phyloP scores from a whole-genome alignment of 2,113 vertebrate species.

The Rhinoderma darwinii region DNA sequence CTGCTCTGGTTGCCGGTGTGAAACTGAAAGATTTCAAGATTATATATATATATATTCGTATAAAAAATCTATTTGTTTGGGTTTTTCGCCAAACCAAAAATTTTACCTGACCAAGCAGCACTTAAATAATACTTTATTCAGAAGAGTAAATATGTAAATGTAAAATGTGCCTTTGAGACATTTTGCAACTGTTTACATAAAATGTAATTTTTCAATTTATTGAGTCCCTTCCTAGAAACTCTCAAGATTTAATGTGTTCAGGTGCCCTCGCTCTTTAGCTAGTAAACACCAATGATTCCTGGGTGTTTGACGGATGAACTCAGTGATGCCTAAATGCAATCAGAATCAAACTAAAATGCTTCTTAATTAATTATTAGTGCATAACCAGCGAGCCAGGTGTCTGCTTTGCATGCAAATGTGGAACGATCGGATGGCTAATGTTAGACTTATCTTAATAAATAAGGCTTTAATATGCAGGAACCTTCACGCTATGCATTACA shows the following conservation, averaged over 20 bases:
- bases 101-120: too few relatives aligned
- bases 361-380: conserved; percentile 38
- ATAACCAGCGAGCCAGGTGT: conserved; percentile 10
- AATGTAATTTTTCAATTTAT: neutral
- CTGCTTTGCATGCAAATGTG: conserved; percentile 25
- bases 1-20: too few relatives aligned
- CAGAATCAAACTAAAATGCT: conserved; percentile 24
- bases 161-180: neutral
- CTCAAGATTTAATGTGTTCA: too few relatives aligned
- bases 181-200: neutral
- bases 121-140: too few relatives aligned
- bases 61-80: too few relatives aligned
- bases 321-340: neutral
- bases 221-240: neutral
- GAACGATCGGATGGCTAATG: neutral
- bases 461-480: conserved; percentile 17
- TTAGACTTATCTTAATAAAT: conserved; percentile 13
- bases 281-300: neutral
- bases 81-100: too few relatives aligned
- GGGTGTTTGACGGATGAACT: conserved; percentile 5
- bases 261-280: neutral
- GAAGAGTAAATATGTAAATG: too few relatives aligned
- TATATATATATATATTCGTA: too few relatives aligned
- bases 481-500: conserved; percentile 3
- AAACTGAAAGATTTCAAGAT: too few relatives aligned